Conservation (phyloP, 1,140 invertebrate species). For the Macrotrachela quadricornifera region DNA sequence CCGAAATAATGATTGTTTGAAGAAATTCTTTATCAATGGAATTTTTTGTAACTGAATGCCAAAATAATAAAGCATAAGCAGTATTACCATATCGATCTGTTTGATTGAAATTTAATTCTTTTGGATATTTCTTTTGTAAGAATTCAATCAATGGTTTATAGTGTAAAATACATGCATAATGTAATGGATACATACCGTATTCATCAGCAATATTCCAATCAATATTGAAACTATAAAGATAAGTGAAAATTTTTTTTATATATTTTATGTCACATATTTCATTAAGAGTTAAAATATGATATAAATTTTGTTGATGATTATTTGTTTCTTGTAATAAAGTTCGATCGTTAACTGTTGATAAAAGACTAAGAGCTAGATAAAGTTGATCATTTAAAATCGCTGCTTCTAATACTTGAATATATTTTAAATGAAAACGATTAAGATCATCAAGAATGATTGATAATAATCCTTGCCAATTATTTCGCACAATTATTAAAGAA, state of each 20-base stretch:
- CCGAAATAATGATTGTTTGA: conserved; percentile 10
- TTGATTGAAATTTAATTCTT: conserved; percentile 10
- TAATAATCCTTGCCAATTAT: conserved; percentile 24
- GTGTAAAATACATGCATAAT: conserved; percentile 27
- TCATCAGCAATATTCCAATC: conserved; percentile 18
- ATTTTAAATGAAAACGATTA: neutral
- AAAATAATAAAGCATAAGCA: conserved; percentile 26
- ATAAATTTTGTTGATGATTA: conserved; percentile 19
- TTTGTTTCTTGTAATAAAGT: conserved; percentile 15
- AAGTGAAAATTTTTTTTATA: conserved; percentile 18
- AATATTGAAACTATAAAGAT: conserved; percentile 19
- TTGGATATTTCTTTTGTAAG: conserved; percentile 16
- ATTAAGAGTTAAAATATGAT: conserved; percentile 20
- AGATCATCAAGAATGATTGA: conserved; percentile 20
- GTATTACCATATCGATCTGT: conserved; percentile 24
- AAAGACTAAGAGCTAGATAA: conserved; percentile 27
- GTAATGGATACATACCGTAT: conserved; percentile 26
- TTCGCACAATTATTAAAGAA: conserved; percentile 17
- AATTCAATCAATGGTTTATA: conserved; percentile 21
- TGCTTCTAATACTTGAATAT: conserved; percentile 14
- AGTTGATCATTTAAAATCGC: conserved; percentile 28
- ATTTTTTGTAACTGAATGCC: conserved; percentile 16
- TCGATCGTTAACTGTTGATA: conserved; percentile 18
- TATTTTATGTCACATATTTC: too few species aligned
- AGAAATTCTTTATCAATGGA: neutral